Conservation (phyloP, 2,797 vertebrate species). For the Antrozous pallidus region DNA sequence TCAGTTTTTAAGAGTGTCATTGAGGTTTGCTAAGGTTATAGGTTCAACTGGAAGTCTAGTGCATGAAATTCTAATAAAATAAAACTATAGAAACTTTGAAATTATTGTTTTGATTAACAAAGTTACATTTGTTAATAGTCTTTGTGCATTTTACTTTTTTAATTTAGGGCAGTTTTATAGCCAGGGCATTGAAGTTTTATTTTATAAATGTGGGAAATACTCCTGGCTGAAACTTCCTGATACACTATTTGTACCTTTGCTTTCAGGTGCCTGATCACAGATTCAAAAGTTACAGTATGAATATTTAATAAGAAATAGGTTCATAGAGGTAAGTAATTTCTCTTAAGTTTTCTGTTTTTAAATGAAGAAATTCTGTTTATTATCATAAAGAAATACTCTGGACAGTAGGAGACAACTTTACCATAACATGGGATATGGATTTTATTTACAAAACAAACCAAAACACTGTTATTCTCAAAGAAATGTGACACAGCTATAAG, state of each 20-base stretch:
- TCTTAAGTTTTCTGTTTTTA: constrained; percentile 12
- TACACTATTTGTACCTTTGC: constrained; percentile 61
- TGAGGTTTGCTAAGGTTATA: too few relatives aligned
- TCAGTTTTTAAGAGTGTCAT: too few relatives aligned
- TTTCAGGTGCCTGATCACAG: constrained; percentile 98
- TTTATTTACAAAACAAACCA: too few relatives aligned
- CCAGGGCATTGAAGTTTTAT: background rate
- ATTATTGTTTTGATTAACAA: constrained; percentile 15
- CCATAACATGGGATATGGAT: too few relatives aligned
- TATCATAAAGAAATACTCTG: background rate
- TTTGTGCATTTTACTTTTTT: background rate
- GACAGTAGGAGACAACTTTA: too few relatives aligned
- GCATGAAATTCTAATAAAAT: constrained; percentile 3
- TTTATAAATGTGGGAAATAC: constrained; percentile 29
- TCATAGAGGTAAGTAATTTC: constrained; percentile 96
- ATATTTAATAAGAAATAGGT: constrained; percentile 99
- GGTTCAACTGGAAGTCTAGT: background rate
- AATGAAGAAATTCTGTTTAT: background rate
- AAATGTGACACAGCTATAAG: too few relatives aligned
- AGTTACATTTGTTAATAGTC: background rate
- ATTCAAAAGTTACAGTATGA: constrained; percentile 99
- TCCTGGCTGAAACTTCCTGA: constrained; percentile 17
- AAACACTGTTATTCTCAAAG: too few relatives aligned
- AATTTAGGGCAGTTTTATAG: background rate
- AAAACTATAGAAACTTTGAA: constrained; percentile 8